These are phyloP conservation scores for Cyanistes caeruleus DNA, from an alignment of 2,113 vertebrate species.

Conservation along the genomic window DNA sequence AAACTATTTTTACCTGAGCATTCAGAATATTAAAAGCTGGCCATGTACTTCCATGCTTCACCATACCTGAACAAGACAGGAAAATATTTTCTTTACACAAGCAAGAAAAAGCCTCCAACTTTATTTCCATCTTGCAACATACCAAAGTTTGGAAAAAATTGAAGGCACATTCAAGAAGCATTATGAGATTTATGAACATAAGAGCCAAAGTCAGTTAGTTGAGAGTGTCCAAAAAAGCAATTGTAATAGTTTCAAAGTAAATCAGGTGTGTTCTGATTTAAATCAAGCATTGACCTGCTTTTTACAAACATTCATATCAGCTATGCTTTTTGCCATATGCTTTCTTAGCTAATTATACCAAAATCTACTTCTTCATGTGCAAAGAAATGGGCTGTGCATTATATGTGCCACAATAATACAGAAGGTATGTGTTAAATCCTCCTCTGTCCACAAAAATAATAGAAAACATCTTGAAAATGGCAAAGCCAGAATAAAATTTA, in stretches of 20 bases:
- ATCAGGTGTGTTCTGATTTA: neutral
- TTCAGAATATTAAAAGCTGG: neutral
- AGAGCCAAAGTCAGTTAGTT: neutral
- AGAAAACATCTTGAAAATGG: neutral
- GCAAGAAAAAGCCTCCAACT: neutral
- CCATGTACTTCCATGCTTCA: neutral
- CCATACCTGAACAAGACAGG: neutral
- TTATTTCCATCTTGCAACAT: neutral
- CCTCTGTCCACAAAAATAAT: neutral
- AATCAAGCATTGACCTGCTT: slow-evolving; percentile 5
- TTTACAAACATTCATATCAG: neutral
- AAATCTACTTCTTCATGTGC: neutral
- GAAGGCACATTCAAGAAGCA: neutral
- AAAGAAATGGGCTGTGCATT: neutral
- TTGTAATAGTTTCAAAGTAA: neutral
- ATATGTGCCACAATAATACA: neutral
- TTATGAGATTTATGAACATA: neutral
- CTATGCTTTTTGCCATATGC: neutral
- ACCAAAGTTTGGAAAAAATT: neutral
- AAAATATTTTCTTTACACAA: neutral
- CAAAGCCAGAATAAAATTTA: neutral
- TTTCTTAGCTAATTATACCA: neutral
- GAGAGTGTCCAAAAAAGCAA: neutral
- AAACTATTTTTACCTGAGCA: neutral
- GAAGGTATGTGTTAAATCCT: neutral